Conservation (phyloP, 2,888 invertebrate species). For the Dasysyrphus tricinctus region DNA sequence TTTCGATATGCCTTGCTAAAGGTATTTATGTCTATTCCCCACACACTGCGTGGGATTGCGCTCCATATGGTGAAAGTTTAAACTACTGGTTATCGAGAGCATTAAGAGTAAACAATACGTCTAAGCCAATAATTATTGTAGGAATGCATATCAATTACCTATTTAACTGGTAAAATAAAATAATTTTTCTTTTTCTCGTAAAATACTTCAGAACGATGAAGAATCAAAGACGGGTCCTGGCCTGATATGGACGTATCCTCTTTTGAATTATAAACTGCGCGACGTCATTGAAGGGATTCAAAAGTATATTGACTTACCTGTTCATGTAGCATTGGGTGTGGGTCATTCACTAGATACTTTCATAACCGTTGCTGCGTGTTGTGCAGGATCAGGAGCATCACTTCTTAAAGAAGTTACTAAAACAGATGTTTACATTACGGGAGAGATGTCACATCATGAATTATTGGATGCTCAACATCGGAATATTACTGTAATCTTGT, state of each 20-base stretch:
- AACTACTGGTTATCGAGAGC: slow-evolving; percentile 94
- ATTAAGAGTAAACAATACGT: slow-evolving; percentile 77
- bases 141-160: not conserved
- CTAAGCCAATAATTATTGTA: slow-evolving; percentile 78
- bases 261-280: slow-evolving; percentile 84
- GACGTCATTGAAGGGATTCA: slow-evolving; percentile 87
- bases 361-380: slow-evolving; percentile 89
- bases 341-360: slow-evolving; percentile 82
- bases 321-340: slow-evolving; percentile 89
- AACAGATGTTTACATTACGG: slow-evolving; percentile 94
- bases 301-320: slow-evolving; percentile 87
- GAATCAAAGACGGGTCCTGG: slow-evolving; percentile 84
- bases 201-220: slow-evolving; percentile 56
- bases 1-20: slow-evolving; percentile 91
- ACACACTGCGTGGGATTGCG: slow-evolving; percentile 95
- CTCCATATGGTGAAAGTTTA: slow-evolving; percentile 88
- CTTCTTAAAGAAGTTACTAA: slow-evolving; percentile 89
- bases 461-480: slow-evolving; percentile 93
- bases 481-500: slow-evolving; percentile 91
- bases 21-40: slow-evolving; percentile 96
- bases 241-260: slow-evolving; percentile 83
- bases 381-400: slow-evolving; percentile 95
- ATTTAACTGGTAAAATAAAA: not conserved
- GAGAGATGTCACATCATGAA: slow-evolving; percentile 98
- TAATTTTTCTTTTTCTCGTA: not conserved